Evolutionary conservation across 2,888 invertebrate species (phyloP).

Genomic region (Cyclophora albipunctata): DNA sequence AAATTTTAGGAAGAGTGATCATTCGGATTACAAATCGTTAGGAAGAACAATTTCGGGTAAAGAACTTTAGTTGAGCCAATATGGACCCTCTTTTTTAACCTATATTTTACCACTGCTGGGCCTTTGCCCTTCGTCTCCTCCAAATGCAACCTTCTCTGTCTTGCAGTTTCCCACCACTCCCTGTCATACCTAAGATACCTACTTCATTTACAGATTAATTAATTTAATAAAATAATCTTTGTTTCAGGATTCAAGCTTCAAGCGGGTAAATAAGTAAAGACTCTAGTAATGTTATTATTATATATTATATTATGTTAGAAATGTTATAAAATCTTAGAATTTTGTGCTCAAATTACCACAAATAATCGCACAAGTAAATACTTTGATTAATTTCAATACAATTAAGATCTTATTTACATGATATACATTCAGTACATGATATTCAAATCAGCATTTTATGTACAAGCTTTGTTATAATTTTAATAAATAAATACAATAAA

Average conservation of each 20-base stretch:
- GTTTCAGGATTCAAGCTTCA: conserved; percentile 26
- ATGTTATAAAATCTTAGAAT: conserved; percentile 44
- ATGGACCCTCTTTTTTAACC: no score
- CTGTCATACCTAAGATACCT: no score
- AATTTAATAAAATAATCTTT: conserved; percentile 1
- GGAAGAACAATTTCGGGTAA: no score
- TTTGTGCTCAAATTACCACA: conserved; percentile 49
- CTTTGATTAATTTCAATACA: conserved; percentile 16
- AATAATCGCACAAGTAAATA: conserved; percentile 16
- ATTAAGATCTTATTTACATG: conserved; percentile 40
- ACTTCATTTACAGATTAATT: no score
- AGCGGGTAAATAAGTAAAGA: conserved; percentile 31
- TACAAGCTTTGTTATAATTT: conserved; percentile 27
- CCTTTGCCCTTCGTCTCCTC: no score
- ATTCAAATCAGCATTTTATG: conserved; percentile 34
- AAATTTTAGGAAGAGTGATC: no score
- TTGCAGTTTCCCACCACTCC: no score
- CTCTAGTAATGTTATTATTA: conserved; percentile 29
- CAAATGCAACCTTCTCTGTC: no score
- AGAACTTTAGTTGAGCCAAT: no score
- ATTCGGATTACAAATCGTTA: no score
- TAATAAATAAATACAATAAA: conserved; percentile 20
- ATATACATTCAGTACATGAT: conserved; percentile 38
- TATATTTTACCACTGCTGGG: no score
- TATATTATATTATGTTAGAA: conserved; percentile 38